These are phyloP conservation scores for Caloenas nicobarica DNA, from an alignment of 2,113 vertebrate genomes.

Conservation along the genomic window DNA sequence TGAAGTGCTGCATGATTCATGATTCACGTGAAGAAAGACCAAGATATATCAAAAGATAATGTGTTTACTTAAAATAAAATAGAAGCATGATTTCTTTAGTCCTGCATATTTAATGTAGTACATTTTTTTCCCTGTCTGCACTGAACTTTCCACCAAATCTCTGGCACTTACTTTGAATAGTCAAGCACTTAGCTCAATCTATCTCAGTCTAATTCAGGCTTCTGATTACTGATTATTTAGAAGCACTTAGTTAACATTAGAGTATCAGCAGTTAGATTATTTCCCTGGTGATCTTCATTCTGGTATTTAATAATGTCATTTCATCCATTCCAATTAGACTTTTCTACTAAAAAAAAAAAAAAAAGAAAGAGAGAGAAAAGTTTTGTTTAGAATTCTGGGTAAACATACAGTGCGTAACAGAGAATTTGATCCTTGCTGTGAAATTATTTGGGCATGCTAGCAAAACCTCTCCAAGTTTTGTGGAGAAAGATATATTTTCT, in stretches of 20 bases:
- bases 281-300: constrained; percentile 35
- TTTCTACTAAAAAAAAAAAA: neutral
- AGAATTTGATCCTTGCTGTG: neutral
- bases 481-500: neutral
- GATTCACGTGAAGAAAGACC: constrained; percentile 35
- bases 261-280: constrained; percentile 39
- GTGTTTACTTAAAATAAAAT: constrained; percentile 56
- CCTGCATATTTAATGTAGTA: neutral
- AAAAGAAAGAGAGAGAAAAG: neutral
- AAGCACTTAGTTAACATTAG: constrained; percentile 28
- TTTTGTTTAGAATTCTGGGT: neutral
- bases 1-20: constrained; percentile 58
- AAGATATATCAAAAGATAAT: constrained; percentile 48
- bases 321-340: neutral
- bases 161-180: neutral
- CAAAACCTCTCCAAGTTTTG: neutral
- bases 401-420: neutral
- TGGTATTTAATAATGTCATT: constrained; percentile 36
- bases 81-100: constrained; percentile 42
- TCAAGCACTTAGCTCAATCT: neutral
- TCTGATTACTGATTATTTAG: constrained; percentile 57
- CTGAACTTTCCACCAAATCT: constrained; percentile 3
- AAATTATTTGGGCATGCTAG: neutral
- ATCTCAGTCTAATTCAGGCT: constrained; percentile 39
- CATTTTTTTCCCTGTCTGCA: neutral